Evolutionary conservation across 2,113 vertebrate species (phyloP).

Genomic region (Pterocles orientalis): DNA sequence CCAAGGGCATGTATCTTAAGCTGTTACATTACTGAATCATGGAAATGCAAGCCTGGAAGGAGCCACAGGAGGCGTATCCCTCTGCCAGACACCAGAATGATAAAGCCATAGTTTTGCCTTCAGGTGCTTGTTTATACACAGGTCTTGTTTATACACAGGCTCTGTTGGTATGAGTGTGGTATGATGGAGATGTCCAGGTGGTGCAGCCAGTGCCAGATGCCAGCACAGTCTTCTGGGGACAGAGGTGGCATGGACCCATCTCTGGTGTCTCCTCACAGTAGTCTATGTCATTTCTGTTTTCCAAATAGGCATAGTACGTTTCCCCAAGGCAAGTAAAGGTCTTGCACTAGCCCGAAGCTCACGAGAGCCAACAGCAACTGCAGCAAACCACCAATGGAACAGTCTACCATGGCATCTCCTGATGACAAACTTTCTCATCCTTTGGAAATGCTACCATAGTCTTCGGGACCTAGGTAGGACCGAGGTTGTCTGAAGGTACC

Average conservation of each 20-base stretch:
- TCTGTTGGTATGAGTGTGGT: neutral
- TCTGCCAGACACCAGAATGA: neutral
- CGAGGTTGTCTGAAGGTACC: neutral
- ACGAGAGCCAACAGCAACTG: rapidly evolving
- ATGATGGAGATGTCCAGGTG: rapidly evolving
- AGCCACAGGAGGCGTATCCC: neutral
- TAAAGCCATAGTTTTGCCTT: neutral
- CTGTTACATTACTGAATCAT: neutral
- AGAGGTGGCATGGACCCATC: neutral
- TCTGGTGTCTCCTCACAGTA: neutral
- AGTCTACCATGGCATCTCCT: neutral
- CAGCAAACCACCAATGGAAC: neutral
- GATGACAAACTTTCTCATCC: neutral
- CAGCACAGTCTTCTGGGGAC: rapidly evolving
- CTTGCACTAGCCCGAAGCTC: neutral
- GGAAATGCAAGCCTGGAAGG: neutral
- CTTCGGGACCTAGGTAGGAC: neutral
- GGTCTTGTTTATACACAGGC: neutral
- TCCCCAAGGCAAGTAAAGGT: neutral
- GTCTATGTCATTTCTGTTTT: neutral
- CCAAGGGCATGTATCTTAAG: neutral
- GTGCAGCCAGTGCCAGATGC: neutral
- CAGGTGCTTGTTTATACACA: neutral
- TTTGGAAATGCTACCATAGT: neutral
- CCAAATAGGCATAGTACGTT: neutral